These are phyloP conservation scores for Drosophila austrosaltans DNA, from an alignment of 2,888 invertebrate genomes.

Conservation along the genomic window DNA sequence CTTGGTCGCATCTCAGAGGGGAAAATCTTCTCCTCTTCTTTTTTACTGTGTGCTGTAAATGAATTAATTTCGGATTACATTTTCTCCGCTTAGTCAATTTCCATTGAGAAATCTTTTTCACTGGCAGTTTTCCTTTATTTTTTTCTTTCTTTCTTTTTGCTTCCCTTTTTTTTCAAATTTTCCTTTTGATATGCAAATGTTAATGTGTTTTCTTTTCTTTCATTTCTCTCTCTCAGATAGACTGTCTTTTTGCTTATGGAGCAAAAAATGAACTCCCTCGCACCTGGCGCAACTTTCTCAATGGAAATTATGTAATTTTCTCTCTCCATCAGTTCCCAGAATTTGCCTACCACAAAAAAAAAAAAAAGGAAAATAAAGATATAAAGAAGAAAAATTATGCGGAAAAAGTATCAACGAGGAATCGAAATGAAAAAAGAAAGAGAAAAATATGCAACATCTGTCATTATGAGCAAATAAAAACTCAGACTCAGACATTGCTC, in stretches of 20 bases:
- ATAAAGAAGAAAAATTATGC: slow-evolving; percentile 26
- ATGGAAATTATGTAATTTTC: slow-evolving; percentile 48
- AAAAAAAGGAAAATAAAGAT: neutral
- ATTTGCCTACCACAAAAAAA: slow-evolving; percentile 29
- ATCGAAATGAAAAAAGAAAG: slow-evolving; percentile 7
- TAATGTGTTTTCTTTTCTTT: slow-evolving; percentile 20
- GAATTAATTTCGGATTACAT: slow-evolving; percentile 60
- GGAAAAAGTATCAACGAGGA: slow-evolving; percentile 21
- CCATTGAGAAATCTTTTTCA: slow-evolving; percentile 12
- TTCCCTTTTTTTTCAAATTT: neutral
- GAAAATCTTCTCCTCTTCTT: slow-evolving; percentile 21
- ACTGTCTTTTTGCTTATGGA: slow-evolving; percentile 41
- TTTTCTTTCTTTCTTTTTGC: slow-evolving; percentile 4
- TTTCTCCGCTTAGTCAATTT: slow-evolving; percentile 26
- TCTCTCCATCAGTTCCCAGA: slow-evolving; percentile 51
- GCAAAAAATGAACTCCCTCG: slow-evolving; percentile 27
- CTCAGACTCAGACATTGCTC: slow-evolving; percentile 10
- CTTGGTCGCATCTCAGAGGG: slow-evolving; percentile 25
- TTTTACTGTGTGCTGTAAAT: slow-evolving; percentile 43
- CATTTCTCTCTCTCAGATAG: neutral
- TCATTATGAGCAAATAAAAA: slow-evolving; percentile 47
- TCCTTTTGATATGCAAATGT: slow-evolving; percentile 55
- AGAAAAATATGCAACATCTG: slow-evolving; percentile 53
- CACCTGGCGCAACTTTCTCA: slow-evolving; percentile 45
- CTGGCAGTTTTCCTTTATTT: neutral